Base-by-base conservation (phyloP, 2,888 invertebrate genomes). In the Dorcus hopei region DNA sequence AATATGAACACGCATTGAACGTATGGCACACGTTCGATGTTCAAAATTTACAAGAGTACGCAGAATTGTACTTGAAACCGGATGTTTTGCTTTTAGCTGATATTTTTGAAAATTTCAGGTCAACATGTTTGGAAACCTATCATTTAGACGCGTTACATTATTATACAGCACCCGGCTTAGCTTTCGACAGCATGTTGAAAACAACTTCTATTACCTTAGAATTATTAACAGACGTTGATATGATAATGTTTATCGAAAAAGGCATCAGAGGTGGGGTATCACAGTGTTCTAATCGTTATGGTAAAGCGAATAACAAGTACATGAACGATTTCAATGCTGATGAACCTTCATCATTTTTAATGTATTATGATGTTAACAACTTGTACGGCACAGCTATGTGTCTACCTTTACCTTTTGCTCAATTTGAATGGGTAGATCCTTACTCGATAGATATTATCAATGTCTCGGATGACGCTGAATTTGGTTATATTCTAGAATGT, bases 31-130 rank as follows among this genome's bases (percentile, higher is more conserved):
- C 41, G 19, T 77, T 78, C 49, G 42, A 68, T 1, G 67, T 70
- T 38, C 52, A 65, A 40, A 72, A 61, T 26, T 54, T 77, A 14
- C 69, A 69, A 1, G 72, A 75, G 53, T 78, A 77, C 58, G 65
- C 67, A 1, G 70, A 75, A 39, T 14, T 75, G 2, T 76, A 77
- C 59, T 45, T 77, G 23, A 73, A 72, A 64, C 70, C 70, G 1
- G 76, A 78, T 61, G 69, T 77, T 1, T 54, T 75, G n/a, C 57
- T 77, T 3, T 56, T 74, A 38, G 67, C 70, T 3, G 76, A 77
- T 52, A 63, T 76, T 5, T 75, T 76, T 60, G 76, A 77, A 62
- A 70, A 75, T 57, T 77, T 76, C 62, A 47, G 74, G 5, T n/a
- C 59, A 3, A 64, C 58, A 0, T 70, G 70, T 51, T 38, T 69